Conservation (phyloP, 2,797 vertebrate species). For the Sebastes itinus region DNA sequence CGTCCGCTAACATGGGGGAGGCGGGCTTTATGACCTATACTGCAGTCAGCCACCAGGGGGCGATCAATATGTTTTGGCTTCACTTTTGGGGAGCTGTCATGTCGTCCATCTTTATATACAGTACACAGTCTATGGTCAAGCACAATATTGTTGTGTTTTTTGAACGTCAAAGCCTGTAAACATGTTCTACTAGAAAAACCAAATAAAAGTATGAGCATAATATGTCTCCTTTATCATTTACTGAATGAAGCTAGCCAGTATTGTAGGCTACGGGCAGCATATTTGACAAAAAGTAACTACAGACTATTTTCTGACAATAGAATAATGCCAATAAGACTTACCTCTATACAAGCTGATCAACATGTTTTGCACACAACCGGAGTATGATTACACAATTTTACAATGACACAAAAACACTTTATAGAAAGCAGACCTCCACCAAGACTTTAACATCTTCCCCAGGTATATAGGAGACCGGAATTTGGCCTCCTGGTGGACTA, state of each 20-base stretch:
- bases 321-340: background rate
- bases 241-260: background rate
- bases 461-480: no score
- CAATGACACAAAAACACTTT: background rate
- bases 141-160: no score
- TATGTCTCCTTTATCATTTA: background rate
- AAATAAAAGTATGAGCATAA: background rate
- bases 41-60: no score
- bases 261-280: background rate
- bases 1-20: no score
- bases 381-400: background rate
- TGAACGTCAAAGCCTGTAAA: background rate
- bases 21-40: no score
- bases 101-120: no score
- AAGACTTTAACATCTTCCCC: background rate
- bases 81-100: no score
- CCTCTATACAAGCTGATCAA: background rate
- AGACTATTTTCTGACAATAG: background rate
- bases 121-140: no score
- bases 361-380: background rate
- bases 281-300: no score
- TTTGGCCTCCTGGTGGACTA: fast-evolving
- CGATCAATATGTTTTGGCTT: no score
- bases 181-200: background rate
- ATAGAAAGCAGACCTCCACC: background rate